Evolutionary conservation across 2,888 invertebrate genomes (phyloP).

Genomic region (Eristalis arbustorum): DNA sequence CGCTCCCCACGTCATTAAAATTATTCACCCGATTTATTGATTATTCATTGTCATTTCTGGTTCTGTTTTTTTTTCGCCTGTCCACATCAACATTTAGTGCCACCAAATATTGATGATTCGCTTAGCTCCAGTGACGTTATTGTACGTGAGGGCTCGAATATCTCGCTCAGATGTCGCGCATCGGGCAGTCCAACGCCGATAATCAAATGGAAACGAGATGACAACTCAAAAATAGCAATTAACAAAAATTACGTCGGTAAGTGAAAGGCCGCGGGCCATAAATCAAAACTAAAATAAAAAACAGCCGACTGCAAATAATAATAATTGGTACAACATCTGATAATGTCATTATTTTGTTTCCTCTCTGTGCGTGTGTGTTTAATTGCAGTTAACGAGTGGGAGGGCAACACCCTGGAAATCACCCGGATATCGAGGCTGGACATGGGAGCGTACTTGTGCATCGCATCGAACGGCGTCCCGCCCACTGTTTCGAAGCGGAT

Average conservation of each 20-base stretch:
- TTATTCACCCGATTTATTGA: constrained; percentile 26
- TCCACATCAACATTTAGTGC: constrained; percentile 83
- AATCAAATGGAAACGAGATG: constrained; percentile 95
- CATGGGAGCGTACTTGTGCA: constrained; percentile 96
- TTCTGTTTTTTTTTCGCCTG: constrained; percentile 9
- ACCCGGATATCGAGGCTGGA: constrained; percentile 91
- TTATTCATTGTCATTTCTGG: constrained; percentile 8
- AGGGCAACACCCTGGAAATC: constrained; percentile 92
- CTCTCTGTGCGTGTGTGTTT: constrained; percentile 9
- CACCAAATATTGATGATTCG: constrained; percentile 94
- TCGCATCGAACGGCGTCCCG: constrained; percentile 93
- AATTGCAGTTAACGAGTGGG: constrained; percentile 89
- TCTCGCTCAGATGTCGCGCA: constrained; percentile 92
- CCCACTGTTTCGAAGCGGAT: constrained; percentile 95
- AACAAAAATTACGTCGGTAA: constrained; percentile 90
- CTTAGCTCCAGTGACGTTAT: constrained; percentile 93
- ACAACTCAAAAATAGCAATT: constrained; percentile 92
- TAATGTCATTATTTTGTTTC: neutral
- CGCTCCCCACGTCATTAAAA: constrained; percentile 39
- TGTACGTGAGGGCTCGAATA: constrained; percentile 93
- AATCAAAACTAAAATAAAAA: neutral
- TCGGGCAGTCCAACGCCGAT: constrained; percentile 92
- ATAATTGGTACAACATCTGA: neutral
- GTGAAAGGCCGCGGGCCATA: constrained; percentile 71
- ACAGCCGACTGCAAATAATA: neutral